phyloP scores from a whole-genome alignment of 2,888 invertebrate genomes.

The Polydrusus tereticollis region DNA sequence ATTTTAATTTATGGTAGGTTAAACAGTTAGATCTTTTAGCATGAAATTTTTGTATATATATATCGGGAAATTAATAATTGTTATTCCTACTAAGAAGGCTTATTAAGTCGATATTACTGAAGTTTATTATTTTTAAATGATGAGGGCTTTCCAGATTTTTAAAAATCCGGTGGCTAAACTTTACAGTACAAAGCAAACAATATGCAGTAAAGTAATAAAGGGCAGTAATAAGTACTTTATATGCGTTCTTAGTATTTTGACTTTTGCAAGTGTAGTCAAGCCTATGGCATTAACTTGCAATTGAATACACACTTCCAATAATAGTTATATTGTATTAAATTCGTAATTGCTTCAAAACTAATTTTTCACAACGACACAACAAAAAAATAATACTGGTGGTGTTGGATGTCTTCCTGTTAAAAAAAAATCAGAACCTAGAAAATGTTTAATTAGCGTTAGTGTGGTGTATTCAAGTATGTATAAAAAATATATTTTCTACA shows the following conservation, averaged over 20 bases:
- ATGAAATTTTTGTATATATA: too few species aligned
- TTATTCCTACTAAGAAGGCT: neutral
- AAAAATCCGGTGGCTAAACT: too few species aligned
- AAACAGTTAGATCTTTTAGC: too few species aligned
- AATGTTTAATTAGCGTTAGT: conserved; percentile 25
- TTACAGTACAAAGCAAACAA: neutral
- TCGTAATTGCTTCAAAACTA: neutral
- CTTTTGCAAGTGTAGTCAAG: neutral
- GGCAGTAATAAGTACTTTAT: neutral
- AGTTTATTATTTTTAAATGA: neutral
- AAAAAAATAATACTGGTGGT: conserved; percentile 12
- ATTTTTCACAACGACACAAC: conserved; percentile 13
- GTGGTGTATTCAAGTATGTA: conserved; percentile 21
- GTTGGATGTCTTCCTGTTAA: conserved; percentile 27
- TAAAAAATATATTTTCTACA: conserved; percentile 34
- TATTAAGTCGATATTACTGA: neutral
- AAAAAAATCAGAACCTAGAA: conserved; percentile 9
- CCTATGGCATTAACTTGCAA: neutral
- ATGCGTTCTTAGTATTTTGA: neutral
- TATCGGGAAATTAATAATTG: neutral
- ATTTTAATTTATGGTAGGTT: too few species aligned
- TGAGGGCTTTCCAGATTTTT: too few species aligned
- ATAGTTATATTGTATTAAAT: neutral
- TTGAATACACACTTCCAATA: neutral
- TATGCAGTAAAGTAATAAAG: neutral